phyloP scores from a whole-genome alignment of 2,113 vertebrate species.

The Marcusenius ussheri region DNA sequence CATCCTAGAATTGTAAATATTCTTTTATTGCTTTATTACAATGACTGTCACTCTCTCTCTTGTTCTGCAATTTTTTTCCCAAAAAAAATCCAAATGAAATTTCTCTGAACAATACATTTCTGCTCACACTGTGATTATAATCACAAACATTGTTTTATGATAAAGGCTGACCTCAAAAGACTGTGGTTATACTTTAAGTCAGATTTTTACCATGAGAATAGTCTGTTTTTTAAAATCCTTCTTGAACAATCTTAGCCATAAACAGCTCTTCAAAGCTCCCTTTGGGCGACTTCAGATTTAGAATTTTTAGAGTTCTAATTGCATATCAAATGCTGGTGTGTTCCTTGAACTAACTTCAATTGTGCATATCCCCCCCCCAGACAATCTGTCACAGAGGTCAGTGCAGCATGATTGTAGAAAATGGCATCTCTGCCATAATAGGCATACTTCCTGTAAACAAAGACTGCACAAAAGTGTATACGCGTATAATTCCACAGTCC shows the following conservation, averaged over 20 bases:
- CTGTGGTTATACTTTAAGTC: background rate
- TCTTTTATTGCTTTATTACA: background rate
- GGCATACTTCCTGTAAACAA: constrained; percentile 7
- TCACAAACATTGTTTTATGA: background rate
- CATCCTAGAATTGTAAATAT: background rate
- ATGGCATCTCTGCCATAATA: background rate
- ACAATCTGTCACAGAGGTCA: background rate
- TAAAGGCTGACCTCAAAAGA: background rate
- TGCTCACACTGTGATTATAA: background rate
- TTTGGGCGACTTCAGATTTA: background rate
- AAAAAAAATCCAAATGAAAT: background rate
- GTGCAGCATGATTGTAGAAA: background rate
- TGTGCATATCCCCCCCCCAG: background rate
- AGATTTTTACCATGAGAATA: background rate
- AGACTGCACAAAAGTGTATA: background rate
- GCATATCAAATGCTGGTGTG: background rate
- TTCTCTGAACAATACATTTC: background rate
- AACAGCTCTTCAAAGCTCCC: background rate
- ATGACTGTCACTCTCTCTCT: background rate
- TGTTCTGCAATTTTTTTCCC: background rate
- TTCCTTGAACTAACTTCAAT: background rate
- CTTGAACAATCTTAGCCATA: background rate
- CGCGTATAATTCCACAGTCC: background rate
- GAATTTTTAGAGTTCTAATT: background rate
- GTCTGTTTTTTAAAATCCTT: background rate